Percentiles rank a stretch among this genome's conserved stretches.
phyloP scores from a whole-genome alignment of 35 echinoderm and acorn worm species.

The Lytechinus variegatus region DNA sequence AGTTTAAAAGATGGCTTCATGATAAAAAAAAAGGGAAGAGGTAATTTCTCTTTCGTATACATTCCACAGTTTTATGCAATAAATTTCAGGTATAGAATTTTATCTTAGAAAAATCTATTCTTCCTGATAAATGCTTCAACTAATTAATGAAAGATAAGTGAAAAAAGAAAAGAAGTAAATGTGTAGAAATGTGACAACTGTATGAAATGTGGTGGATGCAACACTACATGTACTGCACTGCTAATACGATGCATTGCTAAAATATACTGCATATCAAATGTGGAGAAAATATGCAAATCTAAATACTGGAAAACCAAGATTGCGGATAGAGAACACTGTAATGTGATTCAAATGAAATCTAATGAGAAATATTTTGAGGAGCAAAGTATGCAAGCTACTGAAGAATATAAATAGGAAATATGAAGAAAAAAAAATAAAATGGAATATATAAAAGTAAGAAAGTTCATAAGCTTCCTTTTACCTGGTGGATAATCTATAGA shows the following conservation, averaged over 20 bases:
- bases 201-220: not conserved
- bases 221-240: not conserved
- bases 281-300: not conserved
- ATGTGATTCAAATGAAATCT: not conserved
- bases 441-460: not conserved
- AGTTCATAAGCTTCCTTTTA: constrained; percentile 11
- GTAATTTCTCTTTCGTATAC: too few relatives aligned
- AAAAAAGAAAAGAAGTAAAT: not conserved
- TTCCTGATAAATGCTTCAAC: too few relatives aligned
- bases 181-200: not conserved
- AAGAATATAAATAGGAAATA: too few relatives aligned
- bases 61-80: too few relatives aligned
- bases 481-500: constrained; percentile 25
- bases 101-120: too few relatives aligned
- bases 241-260: not conserved
- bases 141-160: not conserved
- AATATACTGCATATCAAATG: not conserved
- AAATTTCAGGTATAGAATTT: too few relatives aligned
- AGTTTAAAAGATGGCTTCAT: too few relatives aligned
- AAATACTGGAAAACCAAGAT: not conserved
- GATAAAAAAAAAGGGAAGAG: too few relatives aligned
- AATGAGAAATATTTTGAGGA: too few relatives aligned
- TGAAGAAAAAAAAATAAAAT: not conserved
- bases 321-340: not conserved
- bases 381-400: too few relatives aligned